Base-by-base conservation (phyloP, 2,888 invertebrate species). In the Oxycera nigricornis region DNA sequence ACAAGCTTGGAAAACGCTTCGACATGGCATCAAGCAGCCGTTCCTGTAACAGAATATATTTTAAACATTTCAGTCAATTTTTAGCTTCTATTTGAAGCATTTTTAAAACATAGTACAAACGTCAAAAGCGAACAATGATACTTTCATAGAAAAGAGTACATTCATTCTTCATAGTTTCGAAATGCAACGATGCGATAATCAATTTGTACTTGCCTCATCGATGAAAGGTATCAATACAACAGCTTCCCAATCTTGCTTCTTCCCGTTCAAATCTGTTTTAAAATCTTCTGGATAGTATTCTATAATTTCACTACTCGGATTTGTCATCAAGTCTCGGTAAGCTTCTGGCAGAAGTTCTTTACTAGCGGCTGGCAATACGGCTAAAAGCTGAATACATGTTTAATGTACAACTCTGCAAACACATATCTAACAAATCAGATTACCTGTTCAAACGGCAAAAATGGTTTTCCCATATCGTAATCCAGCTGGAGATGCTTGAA, bases 221-320 rank as follows among this genome's bases (percentile, higher is more conserved):
- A 97, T 96, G 80, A 97, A 96, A 0, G 97, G 97, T 81, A 97
- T 94, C 1, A 97, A 87, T 1, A 96, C 95, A 0, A 97, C 93
- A 0, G 96, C 96, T 83, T 97, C 98, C 98, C 98, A 98, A 78
- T 97, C 97, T 81, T 96, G 94, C 80, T 90, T 90, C 84, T 98
- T 98, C 4, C 98, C 98, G 86, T 98, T 98, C 73, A 98, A 88
- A 87, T 98, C 98, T 0, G 95, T 96, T 80, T 93, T 90, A 83
- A 98, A 98, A 78, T 97, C 89, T 68, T 87, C 83, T 0, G 98
- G 98, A 86, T 97, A 99, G 84, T 94, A 98, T 79, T 94, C 91
- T 76, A 98, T 94, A 1, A 95, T 91, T 0, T 95, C 95, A 78
- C 90, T 88, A 17, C 86, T 82, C n/a, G 91, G 89, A 65, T 88